These are phyloP conservation scores for Bombus sylvicola DNA, from an alignment of 1,140 invertebrate species.

Conservation along the genomic window DNA sequence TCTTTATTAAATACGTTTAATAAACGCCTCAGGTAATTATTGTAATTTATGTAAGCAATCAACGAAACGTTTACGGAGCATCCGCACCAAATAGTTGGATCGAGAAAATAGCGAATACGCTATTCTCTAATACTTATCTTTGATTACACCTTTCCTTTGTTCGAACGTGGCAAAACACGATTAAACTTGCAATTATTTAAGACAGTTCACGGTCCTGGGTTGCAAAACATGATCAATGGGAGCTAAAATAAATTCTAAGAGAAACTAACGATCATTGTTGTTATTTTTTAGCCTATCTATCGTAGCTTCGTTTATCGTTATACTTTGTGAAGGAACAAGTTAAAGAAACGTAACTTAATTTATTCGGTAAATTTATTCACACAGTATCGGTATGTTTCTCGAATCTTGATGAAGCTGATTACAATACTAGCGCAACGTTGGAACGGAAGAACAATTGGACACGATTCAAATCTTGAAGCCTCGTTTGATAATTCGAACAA, in stretches of 20 bases:
- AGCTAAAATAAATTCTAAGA: constrained; percentile 59
- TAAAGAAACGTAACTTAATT: background rate
- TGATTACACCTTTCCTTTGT: constrained; percentile 60
- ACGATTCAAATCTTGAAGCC: background rate
- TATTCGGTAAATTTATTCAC: background rate
- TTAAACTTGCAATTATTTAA: constrained; percentile 76
- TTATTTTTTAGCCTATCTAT: constrained; percentile 64
- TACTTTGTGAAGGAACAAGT: constrained; percentile 19
- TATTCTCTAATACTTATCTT: background rate
- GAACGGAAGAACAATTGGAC: background rate
- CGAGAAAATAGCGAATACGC: too few species aligned
- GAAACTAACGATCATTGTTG: constrained; percentile 63
- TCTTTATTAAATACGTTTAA: too few species aligned
- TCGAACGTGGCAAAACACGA: constrained; percentile 66
- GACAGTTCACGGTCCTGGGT: constrained; percentile 68
- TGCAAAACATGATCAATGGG: constrained; percentile 69
- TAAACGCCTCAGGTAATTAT: too few species aligned
- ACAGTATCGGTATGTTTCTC: background rate
- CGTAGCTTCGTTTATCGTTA: constrained; percentile 44
- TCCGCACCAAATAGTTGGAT: too few species aligned
- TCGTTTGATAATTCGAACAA: background rate
- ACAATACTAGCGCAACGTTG: background rate
- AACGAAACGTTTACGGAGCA: too few species aligned
- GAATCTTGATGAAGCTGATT: background rate
- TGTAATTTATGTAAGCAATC: too few species aligned